Evolutionary conservation across 2,888 invertebrate genomes (phyloP).

Genomic region (Caenorhabditis angaria): DNA sequence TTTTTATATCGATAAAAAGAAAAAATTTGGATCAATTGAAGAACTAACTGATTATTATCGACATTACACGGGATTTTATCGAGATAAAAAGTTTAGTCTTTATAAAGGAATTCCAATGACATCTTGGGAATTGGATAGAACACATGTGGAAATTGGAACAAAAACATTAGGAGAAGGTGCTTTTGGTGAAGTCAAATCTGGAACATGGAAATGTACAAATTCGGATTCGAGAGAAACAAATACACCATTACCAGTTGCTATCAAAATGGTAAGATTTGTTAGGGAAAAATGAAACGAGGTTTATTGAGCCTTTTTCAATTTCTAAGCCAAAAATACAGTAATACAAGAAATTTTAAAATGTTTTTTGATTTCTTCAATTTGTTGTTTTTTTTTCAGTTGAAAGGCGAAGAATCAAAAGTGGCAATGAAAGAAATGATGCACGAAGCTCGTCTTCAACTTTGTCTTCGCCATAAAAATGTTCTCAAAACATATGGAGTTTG

Average conservation of each 20-base stretch:
- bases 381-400: constrained; percentile 7
- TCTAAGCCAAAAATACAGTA: neutral
- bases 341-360: neutral
- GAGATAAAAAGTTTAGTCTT: constrained; percentile 14
- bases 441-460: constrained; percentile 10
- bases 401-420: constrained; percentile 6
- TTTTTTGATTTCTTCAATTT: neutral
- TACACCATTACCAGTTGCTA: constrained; percentile 1
- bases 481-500: constrained; percentile 10
- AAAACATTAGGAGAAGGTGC: constrained; percentile 14
- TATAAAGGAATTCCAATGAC: constrained; percentile 14
- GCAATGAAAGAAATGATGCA: constrained; percentile 12
- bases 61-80: constrained; percentile 13
- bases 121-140: constrained; percentile 27
- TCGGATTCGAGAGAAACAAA: neutral
- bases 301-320: neutral
- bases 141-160: constrained; percentile 15
- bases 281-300: neutral
- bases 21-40: constrained; percentile 20
- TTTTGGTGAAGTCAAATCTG: constrained; percentile 6
- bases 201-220: constrained; percentile 8
- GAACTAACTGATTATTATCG: constrained; percentile 25
- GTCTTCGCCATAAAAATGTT: constrained; percentile 10
- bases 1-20: constrained; percentile 25
- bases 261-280: constrained; percentile 4